Base-by-base conservation (phyloP, 2,888 invertebrate species). In the Villa cingulata region DNA sequence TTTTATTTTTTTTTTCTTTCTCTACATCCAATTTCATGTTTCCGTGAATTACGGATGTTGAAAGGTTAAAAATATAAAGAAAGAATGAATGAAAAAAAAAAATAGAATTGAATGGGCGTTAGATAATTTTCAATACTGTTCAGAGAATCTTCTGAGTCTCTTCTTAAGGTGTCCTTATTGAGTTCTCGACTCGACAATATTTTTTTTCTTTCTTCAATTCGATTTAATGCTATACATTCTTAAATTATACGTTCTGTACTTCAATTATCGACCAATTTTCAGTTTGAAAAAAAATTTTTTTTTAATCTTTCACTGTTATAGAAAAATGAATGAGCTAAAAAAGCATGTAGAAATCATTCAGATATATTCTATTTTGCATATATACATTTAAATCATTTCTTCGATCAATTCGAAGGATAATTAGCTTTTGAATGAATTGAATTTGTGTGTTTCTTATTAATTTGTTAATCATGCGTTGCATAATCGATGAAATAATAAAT, bases 81-180 rank as follows among this genome's bases (percentile, higher is more conserved):
- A 47, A 48, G 45, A 45, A 27, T 29, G 9, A 14, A 12, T 16
- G 16, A 16, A 37, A 12, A 17, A 37, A 2, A 37, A 17, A 37
- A 17, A 37, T 6, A 6, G 7, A 6, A 7, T 23, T 45, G 41
- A 45, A 41, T 48, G 51, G 51, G 51, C 49, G 51, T 48, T 23
- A 39, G 43, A 45, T 51, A 45, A 51, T 51, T 51, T 51, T 48
- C 48, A 36, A n/a, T n/a, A 32, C 45, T 48, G 49, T 51, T 48
- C 37, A 45, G 17, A 41, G n/a, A 40, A 19, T 43, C 38, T 42
- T 36, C 46, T 41, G 41, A 49, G 43, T 45, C 41, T 51, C 49
- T 49, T 41, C 51, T 51, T 49, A 49, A 51, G 51, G 49, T 49
- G 49, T 49, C 43, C 51, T 51, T 51, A 51, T 41, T 18, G 37